A percentile compares a stretch with the other conserved stretches of the same genome.
phyloP scores from a whole-genome alignment of 2,888 invertebrate genomes.

The Sesia bembeciformis region DNA sequence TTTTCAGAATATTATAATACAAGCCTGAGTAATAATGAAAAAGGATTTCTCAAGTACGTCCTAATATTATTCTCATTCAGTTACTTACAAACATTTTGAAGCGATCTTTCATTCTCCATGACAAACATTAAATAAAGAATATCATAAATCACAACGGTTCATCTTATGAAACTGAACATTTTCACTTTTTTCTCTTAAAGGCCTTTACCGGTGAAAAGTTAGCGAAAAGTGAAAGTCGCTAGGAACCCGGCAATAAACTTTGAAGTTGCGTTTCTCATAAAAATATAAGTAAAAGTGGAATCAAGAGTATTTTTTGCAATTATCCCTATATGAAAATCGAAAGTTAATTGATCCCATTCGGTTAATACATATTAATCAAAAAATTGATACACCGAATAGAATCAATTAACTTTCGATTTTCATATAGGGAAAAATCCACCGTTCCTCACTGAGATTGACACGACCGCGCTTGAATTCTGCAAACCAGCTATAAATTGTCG shows the following conservation, averaged over 20 bases:
- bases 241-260: not conserved
- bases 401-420: no score
- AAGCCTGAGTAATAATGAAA: not conserved
- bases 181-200: not conserved
- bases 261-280: not conserved
- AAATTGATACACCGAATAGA: no score
- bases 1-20: not conserved
- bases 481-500: no score
- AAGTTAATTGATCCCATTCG: no score
- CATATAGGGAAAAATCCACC: no score
- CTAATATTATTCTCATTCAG: not conserved
- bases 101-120: conserved; percentile 30
- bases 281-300: no score
- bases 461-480: no score
- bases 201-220: not conserved
- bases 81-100: not conserved
- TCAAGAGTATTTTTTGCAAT: no score
- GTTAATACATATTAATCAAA: no score
- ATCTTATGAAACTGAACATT: conserved; percentile 10
- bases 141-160: conserved; percentile 40
- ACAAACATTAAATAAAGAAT: conserved; percentile 37
- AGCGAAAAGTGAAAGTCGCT: not conserved
- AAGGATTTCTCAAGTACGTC: not conserved
- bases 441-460: no score
- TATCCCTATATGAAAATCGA: no score